phyloP scores from a whole-genome alignment of 2,888 invertebrate genomes.

The Tetropium fuscum region DNA sequence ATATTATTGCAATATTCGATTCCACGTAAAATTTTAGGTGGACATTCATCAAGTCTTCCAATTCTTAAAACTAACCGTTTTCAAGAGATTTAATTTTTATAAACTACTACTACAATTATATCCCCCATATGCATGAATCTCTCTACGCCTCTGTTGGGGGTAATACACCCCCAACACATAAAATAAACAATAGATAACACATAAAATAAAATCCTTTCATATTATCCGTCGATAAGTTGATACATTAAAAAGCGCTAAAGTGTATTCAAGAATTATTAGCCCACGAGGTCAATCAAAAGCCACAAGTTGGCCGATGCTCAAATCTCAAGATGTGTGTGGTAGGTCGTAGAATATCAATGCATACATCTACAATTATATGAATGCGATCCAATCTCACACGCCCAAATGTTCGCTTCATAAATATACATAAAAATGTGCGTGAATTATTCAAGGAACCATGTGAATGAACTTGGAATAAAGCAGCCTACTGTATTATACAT shows the following conservation, averaged over 20 bases:
- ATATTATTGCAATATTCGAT: too few relatives aligned
- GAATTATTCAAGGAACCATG: neutral
- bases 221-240: neutral
- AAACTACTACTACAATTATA: too few relatives aligned
- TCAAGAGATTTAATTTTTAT: too few relatives aligned
- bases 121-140: too few relatives aligned
- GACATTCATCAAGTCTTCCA: too few relatives aligned
- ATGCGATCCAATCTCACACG: neutral
- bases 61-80: too few relatives aligned
- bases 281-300: conserved; percentile 3
- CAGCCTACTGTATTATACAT: too few relatives aligned
- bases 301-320: conserved; percentile 7
- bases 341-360: conserved; percentile 6
- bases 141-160: too few relatives aligned
- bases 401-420: neutral
- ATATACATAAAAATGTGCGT: neutral
- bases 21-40: too few relatives aligned
- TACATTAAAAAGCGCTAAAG: neutral
- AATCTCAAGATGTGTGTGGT: neutral
- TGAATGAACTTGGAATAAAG: neutral
- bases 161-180: too few relatives aligned
- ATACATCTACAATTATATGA: neutral
- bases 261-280: conserved; percentile 1
- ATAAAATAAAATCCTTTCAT: too few relatives aligned
- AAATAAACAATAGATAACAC: too few relatives aligned